phyloP scores from a whole-genome alignment of 2,113 vertebrate species.

The Sapayoa aenigma region DNA sequence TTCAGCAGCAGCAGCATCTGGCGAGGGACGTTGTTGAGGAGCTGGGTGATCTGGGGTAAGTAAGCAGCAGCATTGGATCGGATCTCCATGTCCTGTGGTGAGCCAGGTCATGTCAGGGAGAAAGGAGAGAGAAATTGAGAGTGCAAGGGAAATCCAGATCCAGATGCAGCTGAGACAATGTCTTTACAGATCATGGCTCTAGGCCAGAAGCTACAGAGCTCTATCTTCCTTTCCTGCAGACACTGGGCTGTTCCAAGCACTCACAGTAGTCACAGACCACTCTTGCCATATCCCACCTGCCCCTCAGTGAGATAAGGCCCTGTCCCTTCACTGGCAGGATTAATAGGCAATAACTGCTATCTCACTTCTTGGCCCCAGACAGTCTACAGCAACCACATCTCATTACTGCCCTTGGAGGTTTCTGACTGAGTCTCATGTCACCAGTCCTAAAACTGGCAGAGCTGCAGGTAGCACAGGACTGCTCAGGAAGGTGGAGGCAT shows the following conservation, averaged over 20 bases:
- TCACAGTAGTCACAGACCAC: not conserved
- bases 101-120: not conserved
- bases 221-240: not conserved
- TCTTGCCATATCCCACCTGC: not conserved
- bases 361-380: not conserved
- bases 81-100: constrained; percentile 85
- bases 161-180: not conserved
- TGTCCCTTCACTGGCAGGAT: not conserved
- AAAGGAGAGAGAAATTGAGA: constrained; percentile 20
- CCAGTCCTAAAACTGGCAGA: not conserved
- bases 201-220: not conserved
- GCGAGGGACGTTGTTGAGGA: constrained; percentile 87
- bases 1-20: constrained; percentile 97
- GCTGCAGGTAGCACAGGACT: not conserved
- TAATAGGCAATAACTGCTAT: not conserved
- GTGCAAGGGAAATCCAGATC: not conserved
- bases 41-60: constrained; percentile 92
- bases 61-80: constrained; percentile 85
- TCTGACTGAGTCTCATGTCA: not conserved
- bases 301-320: not conserved
- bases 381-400: not conserved
- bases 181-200: not conserved
- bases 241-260: not conserved
- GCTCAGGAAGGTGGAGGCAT: not conserved
- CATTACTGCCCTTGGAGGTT: not conserved